A percentile compares a stretch with the other conserved stretches of the same genome.
These are phyloP conservation scores for Agrotis ipsilon DNA, from an alignment of 2,888 invertebrate species.

Conservation along the genomic window DNA sequence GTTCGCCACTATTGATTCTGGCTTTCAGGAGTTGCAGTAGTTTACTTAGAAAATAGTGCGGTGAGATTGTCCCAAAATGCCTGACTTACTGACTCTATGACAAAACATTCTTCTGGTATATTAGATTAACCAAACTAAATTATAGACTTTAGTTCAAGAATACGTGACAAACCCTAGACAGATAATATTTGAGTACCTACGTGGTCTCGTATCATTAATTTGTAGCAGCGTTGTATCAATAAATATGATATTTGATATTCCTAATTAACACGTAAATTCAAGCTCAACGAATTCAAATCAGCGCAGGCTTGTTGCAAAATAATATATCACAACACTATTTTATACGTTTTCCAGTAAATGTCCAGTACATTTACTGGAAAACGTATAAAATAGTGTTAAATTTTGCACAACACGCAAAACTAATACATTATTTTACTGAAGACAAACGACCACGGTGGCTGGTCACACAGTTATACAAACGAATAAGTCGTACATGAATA, in stretches of 20 bases:
- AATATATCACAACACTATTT: not conserved
- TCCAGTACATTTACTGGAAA: too few relatives aligned
- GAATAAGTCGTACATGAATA: constrained; percentile 17
- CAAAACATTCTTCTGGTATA: too few relatives aligned
- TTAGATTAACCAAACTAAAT: constrained; percentile 18
- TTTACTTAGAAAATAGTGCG: too few relatives aligned
- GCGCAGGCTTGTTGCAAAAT: not conserved
- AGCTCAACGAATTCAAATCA: not conserved
- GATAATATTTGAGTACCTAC: not conserved
- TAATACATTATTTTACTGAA: constrained; percentile 14
- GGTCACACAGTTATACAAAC: not conserved
- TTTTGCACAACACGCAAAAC: too few relatives aligned
- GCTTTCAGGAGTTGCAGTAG: too few relatives aligned
- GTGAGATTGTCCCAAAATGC: too few relatives aligned
- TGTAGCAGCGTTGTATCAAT: not conserved
- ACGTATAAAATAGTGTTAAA: too few relatives aligned
- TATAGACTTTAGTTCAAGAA: not conserved
- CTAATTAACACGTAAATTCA: constrained; percentile 3
- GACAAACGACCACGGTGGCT: not conserved
- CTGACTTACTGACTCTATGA: too few relatives aligned
- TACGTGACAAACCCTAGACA: not conserved
- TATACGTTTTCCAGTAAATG: not conserved
- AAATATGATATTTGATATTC: constrained; percentile 12
- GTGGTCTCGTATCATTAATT: not conserved
- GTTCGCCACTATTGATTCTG: too few relatives aligned